Conservation (phyloP, 2,113 vertebrate species). For the Grallaria varia region DNA sequence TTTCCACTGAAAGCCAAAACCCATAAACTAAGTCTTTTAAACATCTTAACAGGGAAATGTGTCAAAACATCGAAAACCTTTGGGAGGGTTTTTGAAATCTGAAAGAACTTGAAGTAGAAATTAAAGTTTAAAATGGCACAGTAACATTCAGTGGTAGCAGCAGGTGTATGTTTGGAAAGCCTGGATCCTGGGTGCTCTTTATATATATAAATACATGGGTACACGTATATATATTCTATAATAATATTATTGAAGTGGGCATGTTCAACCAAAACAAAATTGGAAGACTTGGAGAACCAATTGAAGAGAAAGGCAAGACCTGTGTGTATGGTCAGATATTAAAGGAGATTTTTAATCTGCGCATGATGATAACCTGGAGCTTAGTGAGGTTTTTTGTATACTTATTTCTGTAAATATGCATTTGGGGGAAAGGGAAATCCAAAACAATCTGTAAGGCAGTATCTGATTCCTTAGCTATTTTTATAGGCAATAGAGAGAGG, state of each 20-base stretch:
- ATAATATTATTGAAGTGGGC: neutral
- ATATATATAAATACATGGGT: neutral
- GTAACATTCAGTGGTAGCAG: neutral
- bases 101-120: neutral
- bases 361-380: neutral
- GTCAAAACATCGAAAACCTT: neutral
- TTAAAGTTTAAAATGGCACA: neutral
- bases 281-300: neutral
- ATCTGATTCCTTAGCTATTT: neutral
- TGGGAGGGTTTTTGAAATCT: neutral
- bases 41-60: neutral
- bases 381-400: neutral
- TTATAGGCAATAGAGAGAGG: fast-evolving
- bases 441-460: neutral
- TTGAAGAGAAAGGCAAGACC: neutral
- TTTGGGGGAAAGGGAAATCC: neutral
- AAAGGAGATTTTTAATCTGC: neutral
- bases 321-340: neutral
- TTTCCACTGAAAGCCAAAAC: neutral
- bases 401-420: neutral
- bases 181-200: neutral
- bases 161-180: neutral
- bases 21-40: neutral
- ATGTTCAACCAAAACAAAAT: neutral
- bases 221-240: neutral